phyloP scores from a whole-genome alignment of 2,888 invertebrate genomes.

The Drosophila longiperda region DNA sequence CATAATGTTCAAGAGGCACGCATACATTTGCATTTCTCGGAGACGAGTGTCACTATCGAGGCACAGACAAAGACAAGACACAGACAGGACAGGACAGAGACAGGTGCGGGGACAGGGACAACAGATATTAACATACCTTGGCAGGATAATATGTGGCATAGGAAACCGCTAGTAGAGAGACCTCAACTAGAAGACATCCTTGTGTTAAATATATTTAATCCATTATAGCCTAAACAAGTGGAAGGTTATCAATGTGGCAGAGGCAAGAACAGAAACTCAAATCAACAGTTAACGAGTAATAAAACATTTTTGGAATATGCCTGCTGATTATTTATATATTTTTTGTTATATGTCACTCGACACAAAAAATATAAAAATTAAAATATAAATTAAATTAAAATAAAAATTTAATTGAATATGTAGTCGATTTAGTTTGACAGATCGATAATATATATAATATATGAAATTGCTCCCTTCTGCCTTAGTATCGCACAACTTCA shows the following conservation, averaged over 20 bases:
- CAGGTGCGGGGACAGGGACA: background rate
- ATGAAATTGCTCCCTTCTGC: background rate
- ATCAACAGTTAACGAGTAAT: background rate
- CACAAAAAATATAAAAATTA: background rate
- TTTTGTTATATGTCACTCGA: background rate
- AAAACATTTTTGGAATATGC: background rate
- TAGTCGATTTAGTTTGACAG: background rate
- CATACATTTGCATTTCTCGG: constrained; percentile 78
- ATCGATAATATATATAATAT: background rate
- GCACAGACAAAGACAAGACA: constrained; percentile 29
- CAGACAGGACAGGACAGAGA: constrained; percentile 8
- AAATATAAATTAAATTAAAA: background rate
- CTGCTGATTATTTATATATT: background rate
- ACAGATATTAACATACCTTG: constrained; percentile 38
- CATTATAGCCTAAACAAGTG: background rate
- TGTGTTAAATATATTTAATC: background rate
- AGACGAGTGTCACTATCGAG: constrained; percentile 75
- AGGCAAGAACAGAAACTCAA: background rate
- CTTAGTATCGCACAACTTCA: background rate
- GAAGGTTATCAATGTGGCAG: background rate
- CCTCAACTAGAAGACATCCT: background rate
- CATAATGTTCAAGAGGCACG: constrained; percentile 79
- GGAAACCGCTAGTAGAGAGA: background rate
- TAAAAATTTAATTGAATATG: background rate
- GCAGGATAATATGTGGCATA: constrained; percentile 31